A percentile compares a stretch with the other conserved stretches of the same genome.
Evolutionary conservation across 2,797 vertebrate genomes (phyloP).

Genomic region (Spheniscus humboldti): DNA sequence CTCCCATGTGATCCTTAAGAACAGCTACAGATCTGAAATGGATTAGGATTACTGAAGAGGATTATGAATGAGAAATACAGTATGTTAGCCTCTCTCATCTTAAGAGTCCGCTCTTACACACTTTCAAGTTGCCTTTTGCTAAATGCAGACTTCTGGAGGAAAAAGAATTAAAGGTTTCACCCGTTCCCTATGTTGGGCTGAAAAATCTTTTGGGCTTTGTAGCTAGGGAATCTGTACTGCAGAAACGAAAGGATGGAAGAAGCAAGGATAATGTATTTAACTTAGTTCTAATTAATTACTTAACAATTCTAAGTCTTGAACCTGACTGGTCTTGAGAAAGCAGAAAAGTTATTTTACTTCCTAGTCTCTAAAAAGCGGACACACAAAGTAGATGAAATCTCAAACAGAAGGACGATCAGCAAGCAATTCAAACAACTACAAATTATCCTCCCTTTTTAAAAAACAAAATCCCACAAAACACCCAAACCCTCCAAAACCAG

Average conservation of each 20-base stretch:
- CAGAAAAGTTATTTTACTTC: not conserved
- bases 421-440: not conserved
- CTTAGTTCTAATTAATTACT: not conserved
- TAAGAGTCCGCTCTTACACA: not conserved
- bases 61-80: slow-evolving; percentile 34
- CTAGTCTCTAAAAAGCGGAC: not conserved
- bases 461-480: not conserved
- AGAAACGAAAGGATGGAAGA: not conserved
- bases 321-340: not conserved
- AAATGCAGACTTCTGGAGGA: not conserved
- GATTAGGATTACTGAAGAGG: slow-evolving; percentile 79
- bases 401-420: not conserved
- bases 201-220: not conserved
- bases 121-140: not conserved
- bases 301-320: not conserved
- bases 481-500: not conserved
- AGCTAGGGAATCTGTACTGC: not conserved
- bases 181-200: not conserved
- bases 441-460: not conserved
- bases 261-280: not conserved
- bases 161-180: not conserved
- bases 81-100: not conserved
- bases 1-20: slow-evolving; percentile 72
- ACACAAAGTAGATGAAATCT: not conserved
- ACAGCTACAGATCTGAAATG: slow-evolving; percentile 71